Conservation (phyloP, 2,797 vertebrate genomes). For the Pelochelys cantorii region DNA sequence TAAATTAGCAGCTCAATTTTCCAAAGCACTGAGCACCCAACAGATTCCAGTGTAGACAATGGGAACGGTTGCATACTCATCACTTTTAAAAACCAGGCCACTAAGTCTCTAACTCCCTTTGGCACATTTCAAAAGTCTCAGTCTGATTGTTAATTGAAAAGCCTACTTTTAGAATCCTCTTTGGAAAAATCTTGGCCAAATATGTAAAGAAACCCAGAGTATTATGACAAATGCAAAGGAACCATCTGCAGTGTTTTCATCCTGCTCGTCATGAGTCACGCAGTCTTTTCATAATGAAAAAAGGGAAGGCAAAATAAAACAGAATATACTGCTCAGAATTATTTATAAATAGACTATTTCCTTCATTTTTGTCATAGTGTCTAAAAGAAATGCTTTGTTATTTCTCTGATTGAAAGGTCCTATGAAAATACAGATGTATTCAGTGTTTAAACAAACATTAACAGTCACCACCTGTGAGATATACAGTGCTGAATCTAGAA, state of each 20-base stretch:
- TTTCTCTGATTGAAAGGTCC: background rate
- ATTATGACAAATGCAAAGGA: background rate
- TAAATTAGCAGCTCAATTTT: background rate
- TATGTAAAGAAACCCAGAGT: background rate
- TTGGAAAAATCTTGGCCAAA: background rate
- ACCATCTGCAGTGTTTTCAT: background rate
- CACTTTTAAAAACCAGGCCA: rapidly evolving
- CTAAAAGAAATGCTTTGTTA: background rate
- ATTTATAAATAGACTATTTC: background rate
- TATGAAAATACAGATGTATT: background rate
- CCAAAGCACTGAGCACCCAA: background rate
- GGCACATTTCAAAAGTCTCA: background rate
- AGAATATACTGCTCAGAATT: background rate
- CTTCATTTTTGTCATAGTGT: background rate
- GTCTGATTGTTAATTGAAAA: rapidly evolving
- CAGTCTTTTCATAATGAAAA: background rate
- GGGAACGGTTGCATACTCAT: background rate
- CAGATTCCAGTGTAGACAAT: background rate
- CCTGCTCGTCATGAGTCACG: background rate
- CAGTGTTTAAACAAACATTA: background rate
- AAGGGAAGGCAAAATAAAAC: background rate
- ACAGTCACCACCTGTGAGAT: background rate
- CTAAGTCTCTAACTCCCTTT: rapidly evolving
- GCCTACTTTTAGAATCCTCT: background rate
- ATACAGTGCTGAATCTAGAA: background rate